phyloP scores from a whole-genome alignment of 2,797 vertebrate species.

The Brachyrhaphis roseni region DNA sequence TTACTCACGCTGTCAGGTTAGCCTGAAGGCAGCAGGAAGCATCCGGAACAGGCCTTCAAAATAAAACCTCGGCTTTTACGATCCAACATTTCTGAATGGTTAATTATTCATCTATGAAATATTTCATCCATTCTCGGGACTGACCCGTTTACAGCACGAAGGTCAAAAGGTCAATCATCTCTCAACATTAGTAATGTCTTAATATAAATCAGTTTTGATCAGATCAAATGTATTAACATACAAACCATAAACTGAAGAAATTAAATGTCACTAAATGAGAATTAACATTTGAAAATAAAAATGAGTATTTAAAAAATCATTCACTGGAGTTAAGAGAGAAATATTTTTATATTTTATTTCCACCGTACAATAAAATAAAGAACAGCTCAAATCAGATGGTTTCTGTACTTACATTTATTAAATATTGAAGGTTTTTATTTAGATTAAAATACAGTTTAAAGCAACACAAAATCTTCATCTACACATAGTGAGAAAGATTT shows the following conservation, averaged over 20 bases:
- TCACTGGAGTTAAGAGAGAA: background rate
- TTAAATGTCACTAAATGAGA: too few species aligned
- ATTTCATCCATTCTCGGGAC: too few species aligned
- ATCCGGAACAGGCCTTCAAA: slow-evolving; percentile 18
- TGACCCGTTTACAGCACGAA: background rate
- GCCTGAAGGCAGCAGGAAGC: accelerated
- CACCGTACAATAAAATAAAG: too few species aligned
- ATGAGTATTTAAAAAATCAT: too few species aligned
- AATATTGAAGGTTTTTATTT: too few species aligned
- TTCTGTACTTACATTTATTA: too few species aligned
- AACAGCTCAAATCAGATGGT: too few species aligned
- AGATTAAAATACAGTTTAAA: background rate
- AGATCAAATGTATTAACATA: background rate
- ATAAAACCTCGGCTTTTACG: slow-evolving; percentile 21
- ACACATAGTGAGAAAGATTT: background rate
- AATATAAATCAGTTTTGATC: background rate
- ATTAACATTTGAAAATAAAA: too few species aligned
- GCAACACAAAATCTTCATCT: background rate
- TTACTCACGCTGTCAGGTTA: slow-evolving; percentile 17
- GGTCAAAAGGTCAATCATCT: background rate
- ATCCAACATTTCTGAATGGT: background rate
- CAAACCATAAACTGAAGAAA: too few species aligned
- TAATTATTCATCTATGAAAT: background rate
- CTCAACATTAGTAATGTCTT: background rate
- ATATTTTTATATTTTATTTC: background rate